Base-by-base conservation (phyloP, 2,113 vertebrate genomes). In the Micromys minutus region DNA sequence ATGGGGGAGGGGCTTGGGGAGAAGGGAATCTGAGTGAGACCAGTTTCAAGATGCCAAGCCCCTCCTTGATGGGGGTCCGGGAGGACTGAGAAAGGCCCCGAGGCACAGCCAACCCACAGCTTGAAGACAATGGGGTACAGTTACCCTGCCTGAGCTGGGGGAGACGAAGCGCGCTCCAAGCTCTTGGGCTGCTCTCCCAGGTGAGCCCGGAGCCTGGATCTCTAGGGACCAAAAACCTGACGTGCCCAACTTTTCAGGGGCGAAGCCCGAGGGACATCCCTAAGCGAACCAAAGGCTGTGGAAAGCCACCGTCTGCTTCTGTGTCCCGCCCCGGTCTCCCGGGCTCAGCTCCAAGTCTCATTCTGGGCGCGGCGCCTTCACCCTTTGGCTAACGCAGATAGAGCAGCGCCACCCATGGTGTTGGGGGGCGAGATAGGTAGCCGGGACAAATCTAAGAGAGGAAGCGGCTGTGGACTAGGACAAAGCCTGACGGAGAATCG, bases 71-170 rank as follows among this genome's bases (percentile, higher is more conserved):
- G 16, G 52, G 69, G 19, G 16, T 15, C 4, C 39, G 52, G 75
- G 72, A 94, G 24, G 24, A 39, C 1, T 1, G 93, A 39, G 67
- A 69, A 63, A 91, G 90, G 74, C 88, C 69, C 22, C 0, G 11
- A 59, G 88, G 89, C 89, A 50, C 96, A 85, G 89, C 47, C 12
- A 29, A 77, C 92, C 88, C 42, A n/a, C 59, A 45, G 87, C 59
- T 10, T 72, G 80, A 94, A 94, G 87, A 96, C 94, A 98, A 98
- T 96, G 89, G 96, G 91, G 92, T 92, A 71, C 95, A 85, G 95
- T 96, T 77, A 67, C 87, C 42, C n/a, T 0, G 67, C 9, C 95
- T 45, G 59, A 47, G 3, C 75, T 71, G 36, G 45, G 75, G n/a
- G 74, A 57, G 65, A 2, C 10, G 8, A 19, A 55, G 79, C 77